Base-by-base conservation (phyloP, 2,888 invertebrate species). In the Poecilobothrus nobilitatus region DNA sequence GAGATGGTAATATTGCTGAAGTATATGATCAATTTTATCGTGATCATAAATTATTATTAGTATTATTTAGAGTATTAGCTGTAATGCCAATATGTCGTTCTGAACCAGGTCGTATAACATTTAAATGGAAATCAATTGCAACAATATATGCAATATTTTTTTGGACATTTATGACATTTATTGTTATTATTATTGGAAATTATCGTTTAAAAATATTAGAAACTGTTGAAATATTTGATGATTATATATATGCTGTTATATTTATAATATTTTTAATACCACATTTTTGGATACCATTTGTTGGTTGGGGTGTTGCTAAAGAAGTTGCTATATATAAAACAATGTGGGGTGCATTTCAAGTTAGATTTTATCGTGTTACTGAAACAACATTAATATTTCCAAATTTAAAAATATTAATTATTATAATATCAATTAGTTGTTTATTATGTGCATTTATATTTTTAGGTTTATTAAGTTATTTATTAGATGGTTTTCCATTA, bases 321-420 rank as follows among this genome's bases (percentile, higher is more conserved):
- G 86, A 89, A 78, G 89, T 89, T 7, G 88, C 88, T 69, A 85
- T 86, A 72, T 89, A 89, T 77, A 89, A 89, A 79, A 88, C 88
- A 65, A 86, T 84, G 72, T 89, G 89, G 89, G 87, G 86, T 22
- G 84, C 83, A 72, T 89, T 88, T 80, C 89, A 89, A 81, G 85
- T 88, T 76, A 82, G 61, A 22, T 34, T 34, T 63, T 63, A n/a
- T 33, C n/a, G 84, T 22, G 83, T 87, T 63, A 84, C 84, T 65
- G 88, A 88, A 0, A 85, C 85, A 77, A 84, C 86, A 72, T 82
- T 88, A 33, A 80, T 85, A 74, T 89, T 89, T 77, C 88, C 88
- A 0, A 81, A 84, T 71, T 77, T 89, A 71, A 87, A 86, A 77
- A 84, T 84, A 0, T 76, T 85, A 21, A 88, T 89, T 63, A 84